Percentiles rank a stretch among this genome's conserved stretches.
phyloP scores from a whole-genome alignment of 2,113 vertebrate genomes.

The Odontophorus gujanensis region DNA sequence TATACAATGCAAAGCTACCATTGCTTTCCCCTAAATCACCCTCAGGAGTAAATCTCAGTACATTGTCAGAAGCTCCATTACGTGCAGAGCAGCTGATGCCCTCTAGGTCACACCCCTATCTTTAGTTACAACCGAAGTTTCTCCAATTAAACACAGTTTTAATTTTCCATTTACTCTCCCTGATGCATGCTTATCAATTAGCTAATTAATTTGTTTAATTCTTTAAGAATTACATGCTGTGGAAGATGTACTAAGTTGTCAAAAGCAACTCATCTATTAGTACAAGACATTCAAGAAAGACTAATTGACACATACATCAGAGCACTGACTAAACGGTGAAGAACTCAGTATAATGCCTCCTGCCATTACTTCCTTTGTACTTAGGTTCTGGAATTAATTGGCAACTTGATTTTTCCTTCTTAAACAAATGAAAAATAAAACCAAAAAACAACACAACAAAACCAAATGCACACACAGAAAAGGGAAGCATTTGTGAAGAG shows the following conservation, averaged over 20 bases:
- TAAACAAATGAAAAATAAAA: background rate
- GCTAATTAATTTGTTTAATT: slow-evolving; percentile 13
- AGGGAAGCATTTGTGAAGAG: background rate
- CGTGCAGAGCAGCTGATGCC: background rate
- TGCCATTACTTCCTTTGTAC: background rate
- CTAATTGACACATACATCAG: slow-evolving; percentile 6
- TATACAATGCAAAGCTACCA: fast-evolving
- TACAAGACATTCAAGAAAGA: background rate
- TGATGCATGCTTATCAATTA: background rate
- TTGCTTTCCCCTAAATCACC: background rate
- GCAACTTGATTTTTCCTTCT: background rate
- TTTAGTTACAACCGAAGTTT: background rate
- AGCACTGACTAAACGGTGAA: background rate
- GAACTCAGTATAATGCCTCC: background rate
- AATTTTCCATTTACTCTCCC: background rate
- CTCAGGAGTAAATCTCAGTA: background rate
- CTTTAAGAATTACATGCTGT: background rate
- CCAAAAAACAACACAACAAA: background rate
- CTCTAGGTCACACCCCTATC: background rate
- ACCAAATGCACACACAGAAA: background rate
- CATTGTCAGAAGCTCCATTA: background rate
- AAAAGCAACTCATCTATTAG: background rate
- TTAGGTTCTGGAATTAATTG: background rate
- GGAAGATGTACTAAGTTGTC: background rate
- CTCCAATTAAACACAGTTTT: background rate